Conservation (phyloP, 1,140 invertebrate species). For the Papilio xuthus region DNA sequence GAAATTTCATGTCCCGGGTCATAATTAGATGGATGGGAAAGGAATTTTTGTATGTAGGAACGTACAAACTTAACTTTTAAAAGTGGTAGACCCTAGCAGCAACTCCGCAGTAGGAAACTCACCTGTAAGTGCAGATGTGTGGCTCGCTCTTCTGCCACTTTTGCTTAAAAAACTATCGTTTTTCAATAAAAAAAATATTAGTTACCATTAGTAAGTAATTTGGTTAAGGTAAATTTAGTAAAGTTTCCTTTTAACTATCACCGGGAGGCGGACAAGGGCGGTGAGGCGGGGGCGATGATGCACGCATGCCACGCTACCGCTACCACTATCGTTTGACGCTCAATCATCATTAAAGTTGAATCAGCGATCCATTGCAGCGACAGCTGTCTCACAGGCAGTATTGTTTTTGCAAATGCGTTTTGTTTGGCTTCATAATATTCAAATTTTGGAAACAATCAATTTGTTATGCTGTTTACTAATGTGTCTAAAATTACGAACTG, state of each 20-base stretch:
- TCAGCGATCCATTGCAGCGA: constrained; percentile 68
- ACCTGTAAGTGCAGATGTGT: too few species aligned
- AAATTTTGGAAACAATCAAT: background rate
- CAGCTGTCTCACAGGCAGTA: constrained; percentile 64
- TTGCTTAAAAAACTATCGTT: too few species aligned
- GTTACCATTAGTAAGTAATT: background rate
- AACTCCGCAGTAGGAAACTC: too few species aligned
- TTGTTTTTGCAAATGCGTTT: constrained; percentile 48
- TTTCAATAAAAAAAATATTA: too few species aligned
- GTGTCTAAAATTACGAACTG: background rate
- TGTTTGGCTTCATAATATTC: constrained; percentile 38
- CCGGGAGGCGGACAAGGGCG: background rate
- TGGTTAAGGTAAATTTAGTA: constrained; percentile 8
- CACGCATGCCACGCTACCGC: constrained; percentile 53
- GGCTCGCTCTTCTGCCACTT: too few species aligned
- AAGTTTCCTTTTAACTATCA: background rate
- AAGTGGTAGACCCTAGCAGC: too few species aligned
- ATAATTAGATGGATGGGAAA: constrained; percentile 9
- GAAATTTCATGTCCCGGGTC: background rate
- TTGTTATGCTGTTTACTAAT: background rate
- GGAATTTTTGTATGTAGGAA: too few species aligned
- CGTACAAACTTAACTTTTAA: too few species aligned
- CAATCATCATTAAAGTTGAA: constrained; percentile 80
- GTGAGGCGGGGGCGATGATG: constrained; percentile 25
- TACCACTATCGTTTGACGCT: constrained; percentile 74